Evolutionary conservation across 2,888 invertebrate genomes (phyloP).

Genomic region (Pristionchus fissidentatus): DNA sequence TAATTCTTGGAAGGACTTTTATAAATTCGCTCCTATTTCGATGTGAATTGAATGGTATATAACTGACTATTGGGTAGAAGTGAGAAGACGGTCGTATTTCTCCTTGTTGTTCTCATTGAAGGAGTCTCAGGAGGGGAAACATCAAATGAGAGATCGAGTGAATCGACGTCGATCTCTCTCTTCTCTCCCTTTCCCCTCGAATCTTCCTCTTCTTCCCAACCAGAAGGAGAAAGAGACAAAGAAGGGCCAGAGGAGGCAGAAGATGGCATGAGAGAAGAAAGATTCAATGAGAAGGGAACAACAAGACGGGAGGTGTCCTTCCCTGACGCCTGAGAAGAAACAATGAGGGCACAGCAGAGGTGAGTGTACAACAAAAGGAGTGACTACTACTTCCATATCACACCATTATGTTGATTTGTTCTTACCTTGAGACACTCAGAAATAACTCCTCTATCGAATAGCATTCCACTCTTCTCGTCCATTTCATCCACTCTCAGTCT

Average conservation of each 20-base stretch:
- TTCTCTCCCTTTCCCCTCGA: not conserved
- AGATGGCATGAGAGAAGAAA: not conserved
- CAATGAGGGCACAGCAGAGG: not conserved
- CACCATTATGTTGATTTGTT: no score
- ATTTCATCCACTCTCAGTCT: conserved; percentile 23
- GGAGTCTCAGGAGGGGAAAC: conserved; percentile 66
- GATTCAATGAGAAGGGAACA: conserved; percentile 54
- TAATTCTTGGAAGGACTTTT: no score
- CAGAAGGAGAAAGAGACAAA: not conserved
- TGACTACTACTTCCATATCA: not conserved
- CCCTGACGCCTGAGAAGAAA: conserved; percentile 58
- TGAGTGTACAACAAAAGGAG: not conserved
- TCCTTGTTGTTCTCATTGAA: conserved; percentile 57
- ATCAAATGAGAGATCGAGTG: conserved; percentile 68
- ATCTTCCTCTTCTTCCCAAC: not conserved
- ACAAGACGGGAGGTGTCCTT: conserved; percentile 64
- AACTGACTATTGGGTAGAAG: conserved; percentile 47
- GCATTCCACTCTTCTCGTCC: conserved; percentile 44
- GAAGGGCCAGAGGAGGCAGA: not conserved
- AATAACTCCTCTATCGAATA: conserved; percentile 60
- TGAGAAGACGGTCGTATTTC: conserved; percentile 68
- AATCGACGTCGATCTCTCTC: conserved; percentile 58
- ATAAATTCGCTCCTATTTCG: not conserved
- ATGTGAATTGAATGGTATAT: not conserved
- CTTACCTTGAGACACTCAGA: conserved; percentile 61